Base-by-base conservation (phyloP, 1,140 invertebrate genomes). In the Araneus ventricosus region DNA sequence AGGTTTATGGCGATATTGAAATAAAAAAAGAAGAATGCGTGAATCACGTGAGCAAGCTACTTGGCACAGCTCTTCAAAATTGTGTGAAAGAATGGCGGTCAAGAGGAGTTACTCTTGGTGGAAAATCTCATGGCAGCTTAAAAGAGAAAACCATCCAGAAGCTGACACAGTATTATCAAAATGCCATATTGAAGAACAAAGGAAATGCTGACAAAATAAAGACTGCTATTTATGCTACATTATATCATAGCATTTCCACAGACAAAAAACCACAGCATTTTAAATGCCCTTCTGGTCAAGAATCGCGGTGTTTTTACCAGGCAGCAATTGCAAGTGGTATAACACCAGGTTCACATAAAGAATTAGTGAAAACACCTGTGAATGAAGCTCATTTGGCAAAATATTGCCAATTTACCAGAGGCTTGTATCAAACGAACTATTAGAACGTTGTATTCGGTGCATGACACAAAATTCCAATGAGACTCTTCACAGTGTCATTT, bases 281-380 rank as follows among this genome's bases (percentile, higher is more conserved):
- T 20, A 79, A 79, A 52, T 89, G 88, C 27, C n/a, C 61, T n/a
- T 37, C 22, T 0, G 45, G 45, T 27, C 10, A 27, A 8, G 24
- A 75, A 39, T 89, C 67, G 20, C 80, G 70, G 70, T 90, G 89
- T 61, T 82, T 80, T 59, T 90, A 59, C n/a, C 39, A 82, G 6
- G 5, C 30, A 61, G 30, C 52, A 27, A 20, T 90, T 1, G 89
- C 67, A n/a, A 24, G 0, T 24, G n/a, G 41, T 8, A 30, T 45
- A 52, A 70, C 8, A 70, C 63, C 88, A 45, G 41, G 24, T 4
- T 4, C 63, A 34, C 88, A 79, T 52, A 57, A 30, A 37, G 6
- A 52, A 45, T 24, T 88, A 8, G 24, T 27, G 8, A 90, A 17
- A n/a, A 52, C 24, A 22, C 63, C 57, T 3, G n/a, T 59, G 22